Evolutionary conservation across 23 tunicate species (phyloP), one percentile per base, ranked within the genome.

Genomic region (Trididemnum clinides): DNA sequence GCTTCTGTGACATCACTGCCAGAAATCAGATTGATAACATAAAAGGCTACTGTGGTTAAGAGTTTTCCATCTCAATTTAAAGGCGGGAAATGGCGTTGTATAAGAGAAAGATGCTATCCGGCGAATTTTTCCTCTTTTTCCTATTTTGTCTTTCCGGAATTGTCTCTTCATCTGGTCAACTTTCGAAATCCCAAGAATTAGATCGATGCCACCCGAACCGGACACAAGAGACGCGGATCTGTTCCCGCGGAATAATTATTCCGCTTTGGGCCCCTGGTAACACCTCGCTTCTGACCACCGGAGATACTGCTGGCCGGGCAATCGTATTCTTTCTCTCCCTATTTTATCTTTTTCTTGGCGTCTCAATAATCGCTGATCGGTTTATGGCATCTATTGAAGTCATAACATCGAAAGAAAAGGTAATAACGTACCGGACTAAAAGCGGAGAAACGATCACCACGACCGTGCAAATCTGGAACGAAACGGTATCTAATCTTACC

Each of bases 361-460:
- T 97, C 19, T 89, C 97, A 25, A 97, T 97, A 22, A 78, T 97
- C 28, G 97, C 99, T 18, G 99, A 97, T 87, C 90, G 95, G 27
- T 97, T 97, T 72, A 97, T 97, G 99, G 99, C 97, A 7, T 92
- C 99, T 38, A 97, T 97, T 66, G 99, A 97, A 82, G 97, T 97
- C 30, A 97, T 97, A 54, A 97, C 99, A 6, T 92, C 97, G n/a
- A 94, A 97, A 39, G 97, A 92, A 69, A 97, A 97, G 50, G 92
- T 82, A 33, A 88, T 97, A 37, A 90, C 81, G 33, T 87, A 95
- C 72, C 73, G 63, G 34, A 84, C 80, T 26, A 78, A 81, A n/a
- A 71, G 83, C 71, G 99, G 95, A 50, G 96, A 90, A 70, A 66
- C 39, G 15, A 82, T 77, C 4, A 85, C 87, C 18, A 86, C 98